phyloP scores from a whole-genome alignment of 2,797 vertebrate species.

The Pteronotus mesoamericanus region DNA sequence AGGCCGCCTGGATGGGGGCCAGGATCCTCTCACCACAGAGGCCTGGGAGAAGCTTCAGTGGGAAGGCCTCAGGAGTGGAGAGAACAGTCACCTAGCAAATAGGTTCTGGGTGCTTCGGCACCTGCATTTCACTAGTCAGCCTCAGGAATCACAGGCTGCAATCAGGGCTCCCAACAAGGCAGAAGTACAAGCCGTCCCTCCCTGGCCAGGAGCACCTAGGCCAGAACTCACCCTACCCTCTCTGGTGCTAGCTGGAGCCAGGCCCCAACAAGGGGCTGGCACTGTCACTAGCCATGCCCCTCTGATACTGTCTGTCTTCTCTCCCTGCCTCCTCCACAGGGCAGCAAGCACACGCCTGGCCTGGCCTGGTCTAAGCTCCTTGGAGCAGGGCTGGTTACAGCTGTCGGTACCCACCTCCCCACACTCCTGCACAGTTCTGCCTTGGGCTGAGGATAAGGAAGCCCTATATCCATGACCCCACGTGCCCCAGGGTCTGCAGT shows the following conservation, averaged over 20 bases:
- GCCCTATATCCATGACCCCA: neutral
- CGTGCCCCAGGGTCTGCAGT: neutral
- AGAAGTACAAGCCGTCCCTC: too few species aligned
- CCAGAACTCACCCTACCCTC: neutral
- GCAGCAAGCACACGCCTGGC: neutral
- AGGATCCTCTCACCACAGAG: neutral
- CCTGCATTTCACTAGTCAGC: neutral
- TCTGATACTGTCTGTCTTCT: too few species aligned
- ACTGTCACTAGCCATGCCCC: neutral
- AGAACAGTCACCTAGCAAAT: neutral
- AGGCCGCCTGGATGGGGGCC: too few species aligned
- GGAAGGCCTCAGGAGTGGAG: neutral
- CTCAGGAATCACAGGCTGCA: neutral
- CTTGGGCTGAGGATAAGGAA: neutral
- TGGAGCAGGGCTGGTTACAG: too few species aligned
- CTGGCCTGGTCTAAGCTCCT: neutral
- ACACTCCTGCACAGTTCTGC: fast-evolving
- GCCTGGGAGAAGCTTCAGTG: neutral
- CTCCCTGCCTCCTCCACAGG: neutral
- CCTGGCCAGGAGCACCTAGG: neutral
- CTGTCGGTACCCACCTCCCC: too few species aligned
- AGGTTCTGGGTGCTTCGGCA: neutral
- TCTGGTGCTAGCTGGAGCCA: neutral
- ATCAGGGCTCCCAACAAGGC: neutral
- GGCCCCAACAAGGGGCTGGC: neutral